A percentile compares a stretch with the other conserved stretches of the same genome.
Evolutionary conservation across 2,113 vertebrate species (phyloP).

Genomic region (Vulpes ferrilata): DNA sequence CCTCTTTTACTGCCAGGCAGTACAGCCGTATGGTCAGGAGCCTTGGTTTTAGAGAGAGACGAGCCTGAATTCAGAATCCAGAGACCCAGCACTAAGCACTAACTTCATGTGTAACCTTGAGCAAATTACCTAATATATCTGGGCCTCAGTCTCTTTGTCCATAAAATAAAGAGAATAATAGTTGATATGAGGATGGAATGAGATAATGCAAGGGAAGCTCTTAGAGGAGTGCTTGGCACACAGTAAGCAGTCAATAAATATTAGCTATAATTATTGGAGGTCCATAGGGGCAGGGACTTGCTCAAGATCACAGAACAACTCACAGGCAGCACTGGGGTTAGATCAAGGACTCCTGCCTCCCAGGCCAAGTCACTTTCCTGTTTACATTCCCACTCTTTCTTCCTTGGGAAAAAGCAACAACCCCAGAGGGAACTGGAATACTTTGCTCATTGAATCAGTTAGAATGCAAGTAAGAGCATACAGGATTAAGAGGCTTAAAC

Average conservation of each 20-base stretch:
- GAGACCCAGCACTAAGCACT: not conserved
- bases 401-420: not conserved
- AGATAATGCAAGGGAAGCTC: constrained; percentile 55
- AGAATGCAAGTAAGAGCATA: not conserved
- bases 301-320: constrained; percentile 59
- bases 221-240: constrained; percentile 65
- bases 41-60: not conserved
- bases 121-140: constrained; percentile 3
- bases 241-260: constrained; percentile 71
- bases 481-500: not conserved
- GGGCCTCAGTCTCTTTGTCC: not conserved
- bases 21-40: not conserved
- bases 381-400: not conserved
- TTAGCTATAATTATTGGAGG: constrained; percentile 73
- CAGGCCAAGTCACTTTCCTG: not conserved
- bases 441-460: not conserved
- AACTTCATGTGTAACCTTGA: not conserved
- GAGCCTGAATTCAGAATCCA: not conserved
- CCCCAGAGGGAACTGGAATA: not conserved
- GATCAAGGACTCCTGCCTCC: constrained; percentile 30
- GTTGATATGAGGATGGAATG: constrained; percentile 35
- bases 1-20: not conserved
- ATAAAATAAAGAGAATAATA: constrained; percentile 40
- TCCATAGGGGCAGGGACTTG: constrained; percentile 43
- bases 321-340: constrained; percentile 56